Evolutionary conservation across 1,140 invertebrate species (phyloP).

Genomic region (Adelges cooleyi): DNA sequence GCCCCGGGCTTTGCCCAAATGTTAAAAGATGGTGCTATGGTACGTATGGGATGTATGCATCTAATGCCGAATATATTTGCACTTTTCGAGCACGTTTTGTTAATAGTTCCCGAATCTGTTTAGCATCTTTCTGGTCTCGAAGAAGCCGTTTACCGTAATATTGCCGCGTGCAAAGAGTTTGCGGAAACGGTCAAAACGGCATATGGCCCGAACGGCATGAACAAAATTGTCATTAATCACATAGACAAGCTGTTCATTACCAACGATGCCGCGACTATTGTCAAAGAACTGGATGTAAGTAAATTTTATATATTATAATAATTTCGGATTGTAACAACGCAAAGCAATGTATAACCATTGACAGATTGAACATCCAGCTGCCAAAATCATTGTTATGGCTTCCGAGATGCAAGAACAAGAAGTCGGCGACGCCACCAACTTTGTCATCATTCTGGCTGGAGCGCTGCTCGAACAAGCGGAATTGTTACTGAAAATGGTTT

Average conservation of each 20-base stretch:
- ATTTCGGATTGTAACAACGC: too few relatives aligned
- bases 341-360: too few relatives aligned
- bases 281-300: conserved; percentile 79
- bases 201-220: conserved; percentile 98
- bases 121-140: conserved; percentile 93
- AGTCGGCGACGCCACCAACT: conserved; percentile 98
- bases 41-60: too few relatives aligned
- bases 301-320: too few relatives aligned
- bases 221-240: conserved; percentile 99
- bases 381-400: conserved; percentile 90
- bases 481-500: conserved; percentile 72
- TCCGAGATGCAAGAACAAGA: conserved; percentile 98
- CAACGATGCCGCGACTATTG: conserved; percentile 97
- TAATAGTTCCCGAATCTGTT: too few relatives aligned
- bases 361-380: conserved; percentile 90
- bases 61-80: too few relatives aligned
- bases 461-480: conserved; percentile 85
- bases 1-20: conserved; percentile 88
- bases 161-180: conserved; percentile 91
- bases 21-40: conserved; percentile 88
- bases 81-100: too few relatives aligned
- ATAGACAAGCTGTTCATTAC: conserved; percentile 98
- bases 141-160: conserved; percentile 93
- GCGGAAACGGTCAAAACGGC: conserved; percentile 83
- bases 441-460: conserved; percentile 90